Evolutionary conservation across 2,888 invertebrate genomes (phyloP), one percentile per base, ranked within the genome.

Genomic region (Meandrusa payeni): DNA sequence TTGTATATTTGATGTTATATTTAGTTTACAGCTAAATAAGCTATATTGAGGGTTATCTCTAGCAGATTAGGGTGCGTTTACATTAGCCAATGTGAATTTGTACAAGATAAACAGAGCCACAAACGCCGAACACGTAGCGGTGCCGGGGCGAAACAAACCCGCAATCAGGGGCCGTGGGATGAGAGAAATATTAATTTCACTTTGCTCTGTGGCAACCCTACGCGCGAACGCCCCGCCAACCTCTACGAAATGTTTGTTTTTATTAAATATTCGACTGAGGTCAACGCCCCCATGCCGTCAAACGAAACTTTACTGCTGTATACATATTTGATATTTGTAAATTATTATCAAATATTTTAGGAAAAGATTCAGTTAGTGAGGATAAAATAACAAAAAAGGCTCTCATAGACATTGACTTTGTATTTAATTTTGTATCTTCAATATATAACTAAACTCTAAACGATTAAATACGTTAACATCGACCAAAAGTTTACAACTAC

Each of bases 181-280:
- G 47, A 41, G 51, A 49, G 44, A 55, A 57, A 56, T 46, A 53
- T 54, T 54, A 56, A 56, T 57, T 55, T 53, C 44, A 51, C 54
- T 53, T 52, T 45, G 52, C 47, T 32, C 10, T 5, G 38, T 3
- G 38, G 37, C 43, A 38, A 22, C 43, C 38, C 38, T 44, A 32
- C 32, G 20, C 26, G 26, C 38, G 37, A 12, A 11, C 32, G 20
- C 32, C 2, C 3, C 24, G 22, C 6, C 6, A 23, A 22, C 31
- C 43, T 10, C 31, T 20, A 9, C 20, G 22, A 38, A 33, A 33
- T 26, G 33, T 44, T 38, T 26, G 38, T 20, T 38, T 37, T 44
- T 44, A 38, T 38, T 32, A 44, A 38, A 42, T 36, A 38, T 38
- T 27, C 43, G 38, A 44, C 13, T 15, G 26, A 5, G 38, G 43